Conservation (phyloP, 2,888 invertebrate genomes). For the Choristoneura rosaceana region DNA sequence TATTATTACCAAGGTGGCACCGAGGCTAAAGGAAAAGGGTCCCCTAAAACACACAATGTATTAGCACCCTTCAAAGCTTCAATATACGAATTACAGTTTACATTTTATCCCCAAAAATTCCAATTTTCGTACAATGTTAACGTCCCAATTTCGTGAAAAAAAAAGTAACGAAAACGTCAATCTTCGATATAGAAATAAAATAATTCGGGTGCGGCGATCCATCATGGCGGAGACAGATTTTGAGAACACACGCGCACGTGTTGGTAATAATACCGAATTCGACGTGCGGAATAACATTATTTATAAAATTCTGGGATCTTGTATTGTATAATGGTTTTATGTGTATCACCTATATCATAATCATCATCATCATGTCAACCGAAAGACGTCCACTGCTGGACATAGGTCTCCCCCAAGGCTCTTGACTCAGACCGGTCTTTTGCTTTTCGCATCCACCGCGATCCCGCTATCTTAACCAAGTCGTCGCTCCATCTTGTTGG, state of each 20-base stretch:
- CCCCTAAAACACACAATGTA: constrained; percentile 12
- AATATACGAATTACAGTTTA: not conserved
- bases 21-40: not conserved
- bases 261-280: constrained; percentile 46
- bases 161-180: constrained; percentile 64
- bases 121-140: constrained; percentile 46
- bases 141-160: constrained; percentile 41
- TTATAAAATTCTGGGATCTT: constrained; percentile 20
- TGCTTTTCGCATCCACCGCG: too few relatives aligned
- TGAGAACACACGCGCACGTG: constrained; percentile 53
- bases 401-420: too few relatives aligned
- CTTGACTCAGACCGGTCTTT: too few relatives aligned
- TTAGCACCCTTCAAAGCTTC: constrained; percentile 6
- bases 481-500: too few relatives aligned
- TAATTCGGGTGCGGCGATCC: constrained; percentile 47
- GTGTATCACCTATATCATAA: too few relatives aligned
- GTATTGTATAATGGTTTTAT: not conserved
- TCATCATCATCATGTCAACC: too few relatives aligned
- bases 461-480: too few relatives aligned
- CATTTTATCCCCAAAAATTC: constrained; percentile 39
- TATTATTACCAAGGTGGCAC: too few relatives aligned
- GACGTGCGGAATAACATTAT: constrained; percentile 24
- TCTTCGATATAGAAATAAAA: constrained; percentile 57
- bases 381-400: too few relatives aligned
- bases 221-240: constrained; percentile 52